These are phyloP conservation scores for Haliaeetus leucogaster DNA, from an alignment of 2,113 vertebrate species.

Conservation along the genomic window DNA sequence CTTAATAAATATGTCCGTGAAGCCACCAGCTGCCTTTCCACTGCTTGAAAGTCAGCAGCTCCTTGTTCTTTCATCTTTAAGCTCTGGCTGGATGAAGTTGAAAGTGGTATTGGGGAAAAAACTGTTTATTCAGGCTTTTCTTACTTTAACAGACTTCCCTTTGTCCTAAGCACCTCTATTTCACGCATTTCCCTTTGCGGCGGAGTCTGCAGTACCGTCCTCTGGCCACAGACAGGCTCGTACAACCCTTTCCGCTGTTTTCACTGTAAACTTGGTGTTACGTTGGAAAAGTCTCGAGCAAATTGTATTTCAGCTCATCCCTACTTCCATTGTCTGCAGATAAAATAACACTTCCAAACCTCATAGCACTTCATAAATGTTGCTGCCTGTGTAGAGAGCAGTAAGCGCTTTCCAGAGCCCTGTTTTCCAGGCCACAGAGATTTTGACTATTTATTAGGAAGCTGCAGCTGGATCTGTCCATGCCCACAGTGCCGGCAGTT, in stretches of 20 bases:
- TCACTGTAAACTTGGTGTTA: not conserved
- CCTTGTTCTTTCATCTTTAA: not conserved
- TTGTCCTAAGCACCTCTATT: not conserved
- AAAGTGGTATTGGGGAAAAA: not conserved
- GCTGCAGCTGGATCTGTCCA: not conserved
- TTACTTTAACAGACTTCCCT: not conserved
- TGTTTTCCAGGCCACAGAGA: not conserved
- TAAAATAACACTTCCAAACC: not conserved
- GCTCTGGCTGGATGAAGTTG: not conserved
- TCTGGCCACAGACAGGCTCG: not conserved
- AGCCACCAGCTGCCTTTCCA: not conserved
- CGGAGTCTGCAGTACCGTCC: not conserved
- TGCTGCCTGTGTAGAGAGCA: not conserved
- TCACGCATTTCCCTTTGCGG: not conserved
- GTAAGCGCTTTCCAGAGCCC: not conserved
- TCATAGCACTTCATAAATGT: not conserved
- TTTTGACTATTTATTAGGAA: not conserved
- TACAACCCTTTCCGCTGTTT: not conserved
- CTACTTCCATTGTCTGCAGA: not conserved
- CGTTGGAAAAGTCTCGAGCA: not conserved
- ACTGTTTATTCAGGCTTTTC: conserved; percentile 25
- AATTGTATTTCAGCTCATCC: not conserved
- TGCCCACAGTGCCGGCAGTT: not conserved
- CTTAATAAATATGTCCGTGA: not conserved
- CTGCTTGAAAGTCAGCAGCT: not conserved